phyloP scores from a whole-genome alignment of 2,888 invertebrate genomes.

The Erynnis tages region DNA sequence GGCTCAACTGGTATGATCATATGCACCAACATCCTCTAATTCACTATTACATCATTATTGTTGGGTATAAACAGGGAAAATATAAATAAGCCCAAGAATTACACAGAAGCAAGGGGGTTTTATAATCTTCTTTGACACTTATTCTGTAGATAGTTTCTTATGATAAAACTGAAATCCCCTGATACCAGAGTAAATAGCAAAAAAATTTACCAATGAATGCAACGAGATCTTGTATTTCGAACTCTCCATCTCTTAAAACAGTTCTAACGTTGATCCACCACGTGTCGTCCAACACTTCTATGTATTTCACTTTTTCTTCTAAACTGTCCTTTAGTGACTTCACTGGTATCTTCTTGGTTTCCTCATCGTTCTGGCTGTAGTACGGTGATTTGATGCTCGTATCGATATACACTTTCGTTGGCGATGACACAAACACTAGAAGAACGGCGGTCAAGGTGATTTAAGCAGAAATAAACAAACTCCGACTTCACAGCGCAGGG shows the following conservation, averaged over 20 bases:
- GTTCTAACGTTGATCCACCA: slow-evolving; percentile 70
- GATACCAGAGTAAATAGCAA: no score
- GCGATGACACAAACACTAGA: slow-evolving; percentile 80
- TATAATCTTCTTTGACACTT: no score
- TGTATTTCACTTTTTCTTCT: slow-evolving; percentile 52
- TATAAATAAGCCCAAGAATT: no score
- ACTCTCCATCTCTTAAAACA: slow-evolving; percentile 62
- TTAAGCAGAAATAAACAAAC: slow-evolving; percentile 24
- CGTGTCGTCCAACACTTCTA: slow-evolving; percentile 59
- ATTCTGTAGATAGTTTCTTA: no score
- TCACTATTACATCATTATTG: neutral
- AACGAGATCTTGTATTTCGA: slow-evolving; percentile 78
- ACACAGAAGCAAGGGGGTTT: no score
- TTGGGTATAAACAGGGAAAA: no score
- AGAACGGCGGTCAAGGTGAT: slow-evolving; percentile 50
- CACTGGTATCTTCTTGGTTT: slow-evolving; percentile 37
- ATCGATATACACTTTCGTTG: slow-evolving; percentile 78
- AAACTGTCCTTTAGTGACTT: slow-evolving; percentile 31
- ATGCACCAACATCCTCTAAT: neutral
- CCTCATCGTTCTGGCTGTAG: slow-evolving; percentile 74
- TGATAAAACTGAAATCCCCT: no score
- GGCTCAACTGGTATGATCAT: neutral
- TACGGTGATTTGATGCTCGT: slow-evolving; percentile 65
- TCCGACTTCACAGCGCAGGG: slow-evolving; percentile 17
- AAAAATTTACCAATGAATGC: slow-evolving; percentile 66